A percentile compares a stretch with the other conserved stretches of the same genome.
Evolutionary conservation across 2,888 invertebrate species (phyloP).

Genomic region (Spisula subtruncata): DNA sequence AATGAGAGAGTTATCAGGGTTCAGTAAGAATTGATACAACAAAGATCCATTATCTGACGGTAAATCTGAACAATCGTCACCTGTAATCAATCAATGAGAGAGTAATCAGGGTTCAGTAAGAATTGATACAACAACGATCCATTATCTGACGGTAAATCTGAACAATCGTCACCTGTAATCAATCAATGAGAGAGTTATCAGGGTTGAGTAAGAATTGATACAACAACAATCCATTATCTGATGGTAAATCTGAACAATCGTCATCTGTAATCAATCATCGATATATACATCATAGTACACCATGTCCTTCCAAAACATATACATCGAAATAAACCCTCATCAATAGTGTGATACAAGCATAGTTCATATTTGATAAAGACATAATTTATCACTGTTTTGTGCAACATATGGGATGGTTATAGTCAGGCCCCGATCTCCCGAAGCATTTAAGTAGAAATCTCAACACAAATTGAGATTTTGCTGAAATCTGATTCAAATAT

Average conservation of each 20-base stretch:
- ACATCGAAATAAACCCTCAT: too few species aligned
- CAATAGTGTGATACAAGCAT: too few species aligned
- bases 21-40: constrained; percentile 90
- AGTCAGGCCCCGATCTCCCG: too few species aligned
- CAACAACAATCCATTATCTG: constrained; percentile 89
- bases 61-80: constrained; percentile 89
- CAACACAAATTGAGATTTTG: too few species aligned
- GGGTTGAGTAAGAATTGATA: constrained; percentile 90
- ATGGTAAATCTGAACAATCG: constrained; percentile 89
- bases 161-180: constrained; percentile 87
- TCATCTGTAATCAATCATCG: constrained; percentile 82
- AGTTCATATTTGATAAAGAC: too few species aligned
- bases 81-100: constrained; percentile 85
- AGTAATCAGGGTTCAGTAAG: constrained; percentile 90
- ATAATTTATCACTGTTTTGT: too few species aligned
- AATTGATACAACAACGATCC: constrained; percentile 90
- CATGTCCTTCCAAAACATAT: too few species aligned
- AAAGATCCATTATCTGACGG: constrained; percentile 90
- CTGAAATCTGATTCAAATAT: too few species aligned
- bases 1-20: constrained; percentile 90
- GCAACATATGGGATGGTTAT: too few species aligned
- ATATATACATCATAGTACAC: too few species aligned
- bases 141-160: constrained; percentile 89
- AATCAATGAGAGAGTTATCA: constrained; percentile 89
- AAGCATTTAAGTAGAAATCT: too few species aligned